Evolutionary conservation across 2,797 vertebrate species (phyloP), one percentile per base, ranked within the genome.

Genomic region (Brotogeris chrysoptera): DNA sequence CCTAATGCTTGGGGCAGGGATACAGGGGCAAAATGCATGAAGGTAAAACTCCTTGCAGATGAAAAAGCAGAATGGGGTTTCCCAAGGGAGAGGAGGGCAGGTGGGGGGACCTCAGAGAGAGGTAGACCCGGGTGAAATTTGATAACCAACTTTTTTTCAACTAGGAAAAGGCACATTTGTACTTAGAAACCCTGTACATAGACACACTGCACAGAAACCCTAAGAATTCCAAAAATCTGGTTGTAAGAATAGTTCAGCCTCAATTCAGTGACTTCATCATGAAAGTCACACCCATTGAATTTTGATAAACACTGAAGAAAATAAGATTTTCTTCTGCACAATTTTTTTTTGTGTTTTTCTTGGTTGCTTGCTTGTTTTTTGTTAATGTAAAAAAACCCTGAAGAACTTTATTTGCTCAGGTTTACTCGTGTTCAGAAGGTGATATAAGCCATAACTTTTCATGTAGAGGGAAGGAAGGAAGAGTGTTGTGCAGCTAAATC

Each of bases 91-190:
- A 41, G 20, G 16, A 59, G 13, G 7, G 32, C 44, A 77, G 16
- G 21, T 34, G 60, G 3, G 11, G 11, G 19, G 27, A 49, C 12
- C 28, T 81, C 20, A 27, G 2, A 72, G 16, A 39, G 4, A 20
- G 36, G 24, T 60, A 52, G 2, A 64, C 5, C 15, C 14, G 23
- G 47, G 9, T 19, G 10, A 82, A 82, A 87, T 39, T 11, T 60
- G n/a, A 49, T 39, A 39, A 16, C 0, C 7, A n/a, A 18, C 3
- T 12, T 21, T 0, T 23, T n/a, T 7, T 25, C 36, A 34, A 57
- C 55, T 57, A 57, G 55, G 16, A 57, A 57, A 57, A 57, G 21
- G 21, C 55, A 24, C 55, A 7, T 57, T 57, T 24, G 21, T 57
- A 57, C n/a, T 57, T 16, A 34, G 55, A 57, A 57, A 57, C 20